Conservation (phyloP, 2,888 invertebrate genomes). For the Drosophila demipolita region DNA sequence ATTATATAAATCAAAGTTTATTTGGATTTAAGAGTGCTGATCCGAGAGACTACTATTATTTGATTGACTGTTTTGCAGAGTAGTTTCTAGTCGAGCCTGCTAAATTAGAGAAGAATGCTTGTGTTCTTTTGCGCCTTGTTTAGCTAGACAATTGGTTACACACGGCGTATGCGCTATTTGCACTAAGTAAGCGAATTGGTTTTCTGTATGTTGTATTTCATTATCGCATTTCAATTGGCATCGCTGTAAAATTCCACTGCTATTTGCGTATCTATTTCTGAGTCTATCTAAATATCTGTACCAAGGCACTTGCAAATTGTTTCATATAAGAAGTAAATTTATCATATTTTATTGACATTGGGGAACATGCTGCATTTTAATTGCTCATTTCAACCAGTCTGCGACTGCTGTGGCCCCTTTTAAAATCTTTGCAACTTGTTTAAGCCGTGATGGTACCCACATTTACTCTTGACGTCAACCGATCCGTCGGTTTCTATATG, state of each 20-base stretch:
- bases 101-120: neutral
- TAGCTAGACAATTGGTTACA: conserved; percentile 46
- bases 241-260: conserved; percentile 49
- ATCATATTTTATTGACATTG: conserved; percentile 26
- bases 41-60: too few species aligned
- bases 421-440: conserved; percentile 3
- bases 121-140: conserved; percentile 10
- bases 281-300: neutral
- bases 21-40: too few species aligned
- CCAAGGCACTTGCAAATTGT: neutral
- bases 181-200: conserved; percentile 7
- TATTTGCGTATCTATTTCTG: neutral
- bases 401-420: conserved; percentile 13
- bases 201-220: conserved; percentile 1
- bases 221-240: conserved; percentile 32
- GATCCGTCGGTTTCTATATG: conserved; percentile 41
- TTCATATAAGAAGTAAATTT: conserved; percentile 13
- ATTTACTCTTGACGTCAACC: conserved; percentile 66
- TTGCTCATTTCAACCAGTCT: conserved; percentile 20
- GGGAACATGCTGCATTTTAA: conserved; percentile 55
- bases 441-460: neutral
- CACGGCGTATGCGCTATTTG: conserved; percentile 65
- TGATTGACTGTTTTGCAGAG: neutral
- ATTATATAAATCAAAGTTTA: neutral
- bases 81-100: neutral